Evolutionary conservation across 2,113 vertebrate genomes (phyloP), one percentile per base, ranked within the genome.

Genomic region (Centropristis striata): DNA sequence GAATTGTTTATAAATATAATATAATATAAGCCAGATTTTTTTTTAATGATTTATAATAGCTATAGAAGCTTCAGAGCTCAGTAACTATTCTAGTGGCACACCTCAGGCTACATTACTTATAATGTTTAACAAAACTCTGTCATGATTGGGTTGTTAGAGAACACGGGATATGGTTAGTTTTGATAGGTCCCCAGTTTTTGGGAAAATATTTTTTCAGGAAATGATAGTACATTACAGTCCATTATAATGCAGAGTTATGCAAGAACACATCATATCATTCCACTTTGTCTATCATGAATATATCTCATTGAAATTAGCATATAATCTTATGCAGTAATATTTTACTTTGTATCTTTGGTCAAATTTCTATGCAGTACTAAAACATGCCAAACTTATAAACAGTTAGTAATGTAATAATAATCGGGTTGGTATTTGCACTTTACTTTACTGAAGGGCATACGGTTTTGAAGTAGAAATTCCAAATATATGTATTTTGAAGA

Each of bases 311-410:
- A 42, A 61, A 71, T 71, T 47, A 28, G 67, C 13, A 75, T 61
- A 46, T 28, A 57, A 39, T 41, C 1, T 68, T 49, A 50, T 65
- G 39, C 36, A 42, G 51, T 49, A 72, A 18, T 39, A 68, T 71
- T 37, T 37, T 23, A 71, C 65, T 54, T 83, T 60, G 69, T 61
- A 85, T 90, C 71, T 79, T 85, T 89, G 83, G 83, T 88, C 53
- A 71, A 64, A 74, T 36, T 36, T 54, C 32, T 66, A 55, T 75
- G 54, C 25, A 64, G 44, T 57, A n/a, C 12, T 75, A 4, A 49
- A 46, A 73, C 25, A 14, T 65, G 41, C 69, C 41, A 49, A 36
- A 80, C 18, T 11, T 54, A 20, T 8, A 49, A 21, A 49, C 12
- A 10, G n/a, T 85, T 81, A 49, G 20, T 61, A 59, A 57, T 57